Percentiles rank a stretch among this genome's conserved stretches.
Evolutionary conservation across 2,888 invertebrate genomes (phyloP).

Genomic region (Hirtodrosophila alboralis): DNA sequence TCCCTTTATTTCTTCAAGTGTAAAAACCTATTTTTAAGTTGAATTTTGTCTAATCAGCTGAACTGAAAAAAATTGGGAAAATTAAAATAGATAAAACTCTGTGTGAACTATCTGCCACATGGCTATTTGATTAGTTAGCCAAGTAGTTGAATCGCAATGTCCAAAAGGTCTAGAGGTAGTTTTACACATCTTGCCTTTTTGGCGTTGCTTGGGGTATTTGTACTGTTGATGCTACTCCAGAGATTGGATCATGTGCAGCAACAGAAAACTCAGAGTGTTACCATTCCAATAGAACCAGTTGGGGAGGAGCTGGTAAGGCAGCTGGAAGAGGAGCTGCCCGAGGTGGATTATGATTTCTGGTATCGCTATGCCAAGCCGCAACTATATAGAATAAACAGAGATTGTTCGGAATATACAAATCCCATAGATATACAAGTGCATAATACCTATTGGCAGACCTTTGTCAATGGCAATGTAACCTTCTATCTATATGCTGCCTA

Average conservation of each 20-base stretch:
- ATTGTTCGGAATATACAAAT: slow-evolving; percentile 92
- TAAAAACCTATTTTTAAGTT: neutral
- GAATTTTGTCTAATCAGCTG: slow-evolving; percentile 23
- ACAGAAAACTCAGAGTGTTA: no score
- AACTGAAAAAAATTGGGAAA: slow-evolving; percentile 12
- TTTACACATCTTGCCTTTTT: slow-evolving; percentile 42
- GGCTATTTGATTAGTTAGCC: slow-evolving; percentile 1
- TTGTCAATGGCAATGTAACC: slow-evolving; percentile 91
- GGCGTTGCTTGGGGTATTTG: slow-evolving; percentile 25
- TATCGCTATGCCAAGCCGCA: slow-evolving; percentile 55
- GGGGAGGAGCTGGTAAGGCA: slow-evolving; percentile 48
- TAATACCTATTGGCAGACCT: slow-evolving; percentile 96
- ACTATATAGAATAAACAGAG: slow-evolving; percentile 49
- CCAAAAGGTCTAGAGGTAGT: slow-evolving; percentile 44
- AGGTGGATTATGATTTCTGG: slow-evolving; percentile 66
- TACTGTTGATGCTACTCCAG: slow-evolving; percentile 44
- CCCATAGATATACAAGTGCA: slow-evolving; percentile 94
- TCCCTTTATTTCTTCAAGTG: slow-evolving; percentile 9
- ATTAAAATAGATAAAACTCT: slow-evolving; percentile 26
- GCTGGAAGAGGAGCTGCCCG: slow-evolving; percentile 59
- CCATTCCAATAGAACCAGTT: slow-evolving; percentile 50
- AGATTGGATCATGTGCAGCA: slow-evolving; percentile 1
- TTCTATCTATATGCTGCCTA: slow-evolving; percentile 95
- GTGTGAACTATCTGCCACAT: slow-evolving; percentile 8
- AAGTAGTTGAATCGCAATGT: slow-evolving; percentile 53